These are phyloP conservation scores for Pseudorasbora parva DNA, from an alignment of 2,113 vertebrate genomes.

Conservation along the genomic window DNA sequence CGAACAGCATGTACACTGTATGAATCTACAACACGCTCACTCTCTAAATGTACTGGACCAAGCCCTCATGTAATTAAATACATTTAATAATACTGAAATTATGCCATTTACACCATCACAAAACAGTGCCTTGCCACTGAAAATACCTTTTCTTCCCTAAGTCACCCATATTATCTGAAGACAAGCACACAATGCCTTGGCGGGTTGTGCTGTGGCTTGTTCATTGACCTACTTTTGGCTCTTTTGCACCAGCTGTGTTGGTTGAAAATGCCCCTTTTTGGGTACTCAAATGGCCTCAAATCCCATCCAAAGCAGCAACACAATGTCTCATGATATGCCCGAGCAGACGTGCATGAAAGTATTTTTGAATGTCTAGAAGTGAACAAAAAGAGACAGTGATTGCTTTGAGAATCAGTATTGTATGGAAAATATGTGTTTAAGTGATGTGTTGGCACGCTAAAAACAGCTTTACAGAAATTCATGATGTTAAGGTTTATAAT, in stretches of 20 bases:
- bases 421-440: not conserved
- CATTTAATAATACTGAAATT: not conserved
- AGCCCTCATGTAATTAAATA: not conserved
- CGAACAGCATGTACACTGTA: not conserved
- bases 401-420: conserved; percentile 13
- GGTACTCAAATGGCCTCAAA: conserved; percentile 46
- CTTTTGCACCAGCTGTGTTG: conserved; percentile 35
- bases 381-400: not conserved
- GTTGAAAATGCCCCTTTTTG: conserved; percentile 56
- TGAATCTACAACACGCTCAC: not conserved
- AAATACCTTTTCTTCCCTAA: conserved; percentile 57
- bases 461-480: no score
- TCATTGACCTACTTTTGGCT: conserved; percentile 65
- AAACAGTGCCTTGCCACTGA: conserved; percentile 12
- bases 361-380: not conserved
- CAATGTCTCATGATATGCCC: not conserved
- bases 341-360: not conserved
- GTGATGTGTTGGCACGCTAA: not conserved
- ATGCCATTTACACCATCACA: conserved; percentile 7
- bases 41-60: not conserved
- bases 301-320: conserved; percentile 2
- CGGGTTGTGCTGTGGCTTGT: conserved; percentile 31
- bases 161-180: conserved; percentile 51
- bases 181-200: conserved; percentile 24
- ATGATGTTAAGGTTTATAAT: no score